A percentile compares a stretch with the other conserved stretches of the same genome.
Conservation (phyloP, 2,888 invertebrate genomes). For the Sphaeridia pumilis region DNA sequence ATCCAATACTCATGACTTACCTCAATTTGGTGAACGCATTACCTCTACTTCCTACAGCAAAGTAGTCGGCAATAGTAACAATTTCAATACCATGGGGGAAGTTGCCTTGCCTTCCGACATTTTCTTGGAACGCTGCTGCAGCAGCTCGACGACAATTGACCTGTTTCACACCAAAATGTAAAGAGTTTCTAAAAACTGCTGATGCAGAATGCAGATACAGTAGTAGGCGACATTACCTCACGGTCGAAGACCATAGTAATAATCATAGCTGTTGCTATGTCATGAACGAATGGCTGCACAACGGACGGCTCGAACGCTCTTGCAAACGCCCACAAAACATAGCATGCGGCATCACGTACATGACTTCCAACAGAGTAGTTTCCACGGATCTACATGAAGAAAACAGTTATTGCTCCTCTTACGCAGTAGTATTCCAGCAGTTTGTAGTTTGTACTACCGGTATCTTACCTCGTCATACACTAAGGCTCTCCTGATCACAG, state of each 20-base stretch:
- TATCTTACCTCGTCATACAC: conserved; percentile 70
- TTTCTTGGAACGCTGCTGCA: conserved; percentile 95
- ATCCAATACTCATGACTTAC: conserved; percentile 34
- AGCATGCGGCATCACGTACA: conserved; percentile 96
- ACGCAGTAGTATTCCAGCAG: too few relatives aligned
- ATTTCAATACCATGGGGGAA: conserved; percentile 98
- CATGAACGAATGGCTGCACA: conserved; percentile 63
- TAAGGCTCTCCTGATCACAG: conserved; percentile 66
- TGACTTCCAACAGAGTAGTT: conserved; percentile 74
- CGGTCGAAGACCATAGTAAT: conserved; percentile 87
- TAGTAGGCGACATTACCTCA: conserved; percentile 55
- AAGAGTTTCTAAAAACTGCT: too few relatives aligned
- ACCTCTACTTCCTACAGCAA: conserved; percentile 73
- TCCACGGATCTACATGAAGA: conserved; percentile 49
- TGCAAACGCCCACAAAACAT: conserved; percentile 97
- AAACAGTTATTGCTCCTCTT: conserved; percentile 1
- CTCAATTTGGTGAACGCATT: conserved; percentile 66
- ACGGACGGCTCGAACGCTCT: conserved; percentile 80
- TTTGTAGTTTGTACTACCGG: not conserved
- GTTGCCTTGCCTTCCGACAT: conserved; percentile 93
- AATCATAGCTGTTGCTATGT: conserved; percentile 73
- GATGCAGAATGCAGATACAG: too few relatives aligned
- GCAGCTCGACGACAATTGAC: conserved; percentile 93
- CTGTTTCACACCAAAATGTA: conserved; percentile 41
- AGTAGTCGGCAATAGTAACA: conserved; percentile 86